These are phyloP conservation scores for Apis dorsata DNA, from an alignment of 1,140 invertebrate species.

Conservation along the genomic window DNA sequence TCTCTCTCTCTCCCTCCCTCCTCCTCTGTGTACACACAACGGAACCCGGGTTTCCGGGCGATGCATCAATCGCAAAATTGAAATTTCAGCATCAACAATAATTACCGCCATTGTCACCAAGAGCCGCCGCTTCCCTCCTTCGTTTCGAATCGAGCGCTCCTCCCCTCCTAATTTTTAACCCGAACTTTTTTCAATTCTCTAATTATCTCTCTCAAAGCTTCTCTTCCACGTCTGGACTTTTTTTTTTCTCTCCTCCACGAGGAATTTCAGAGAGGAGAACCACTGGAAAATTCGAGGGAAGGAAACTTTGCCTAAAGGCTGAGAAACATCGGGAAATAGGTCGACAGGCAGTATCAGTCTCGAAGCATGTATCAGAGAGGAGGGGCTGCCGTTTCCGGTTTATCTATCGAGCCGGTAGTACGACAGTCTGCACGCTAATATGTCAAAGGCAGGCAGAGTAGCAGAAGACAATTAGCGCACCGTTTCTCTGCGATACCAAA, in stretches of 20 bases:
- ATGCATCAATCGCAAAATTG: conserved; percentile 78
- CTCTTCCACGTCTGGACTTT: no score
- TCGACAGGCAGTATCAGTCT: conserved; percentile 47
- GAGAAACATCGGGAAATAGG: conserved; percentile 65
- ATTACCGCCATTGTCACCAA: conserved; percentile 74
- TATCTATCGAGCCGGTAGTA: conserved; percentile 60
- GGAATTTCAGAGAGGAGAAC: conserved; percentile 21
- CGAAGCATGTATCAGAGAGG: conserved; percentile 14
- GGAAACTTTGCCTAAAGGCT: conserved; percentile 65
- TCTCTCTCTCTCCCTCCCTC: neutral
- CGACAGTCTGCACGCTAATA: conserved; percentile 54
- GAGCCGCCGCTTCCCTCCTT: conserved; percentile 39
- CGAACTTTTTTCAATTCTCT: no score
- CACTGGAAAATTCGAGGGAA: conserved; percentile 47
- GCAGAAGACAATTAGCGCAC: conserved; percentile 55
- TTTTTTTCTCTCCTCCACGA: no score
- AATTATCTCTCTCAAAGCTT: no score
- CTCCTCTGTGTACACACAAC: neutral
- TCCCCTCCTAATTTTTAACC: conserved; percentile 12
- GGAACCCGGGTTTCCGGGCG: conserved; percentile 56
- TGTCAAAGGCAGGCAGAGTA: conserved; percentile 58
- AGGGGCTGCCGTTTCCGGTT: conserved; percentile 61
- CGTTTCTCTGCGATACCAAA: conserved; percentile 10
- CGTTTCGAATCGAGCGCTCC: conserved; percentile 69
- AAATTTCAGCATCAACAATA: conserved; percentile 77